phyloP scores from a whole-genome alignment of 37 sponge, comb jelly and placozoan genomes.

The Halisarca cf. caerulea region DNA sequence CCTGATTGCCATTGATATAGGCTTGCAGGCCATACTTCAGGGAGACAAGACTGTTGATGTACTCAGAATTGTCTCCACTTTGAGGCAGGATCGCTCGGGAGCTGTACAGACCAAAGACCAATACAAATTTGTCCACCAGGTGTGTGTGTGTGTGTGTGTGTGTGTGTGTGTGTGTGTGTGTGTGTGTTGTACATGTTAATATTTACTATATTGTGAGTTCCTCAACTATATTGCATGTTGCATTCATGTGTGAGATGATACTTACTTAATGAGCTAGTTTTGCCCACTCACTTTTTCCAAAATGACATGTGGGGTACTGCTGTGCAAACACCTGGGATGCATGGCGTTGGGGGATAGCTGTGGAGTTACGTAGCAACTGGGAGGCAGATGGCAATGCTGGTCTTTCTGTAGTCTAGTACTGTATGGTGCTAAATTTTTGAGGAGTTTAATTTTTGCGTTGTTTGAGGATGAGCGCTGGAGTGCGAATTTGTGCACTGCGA shows the following conservation, averaged over 20 bases:
- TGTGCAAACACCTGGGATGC: no score
- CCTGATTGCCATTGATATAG: constrained; percentile 46
- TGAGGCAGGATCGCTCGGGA: constrained; percentile 44
- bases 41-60: constrained; percentile 45
- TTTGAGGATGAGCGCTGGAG: no score
- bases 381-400: no score
- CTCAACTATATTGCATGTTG: neutral
- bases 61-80: constrained; percentile 38
- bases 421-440: no score
- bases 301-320: no score
- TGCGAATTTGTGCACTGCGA: no score
- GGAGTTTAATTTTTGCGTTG: no score
- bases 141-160: constrained; percentile 33
- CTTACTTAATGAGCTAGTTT: no score
- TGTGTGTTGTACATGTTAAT: constrained; percentile 34
- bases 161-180: constrained; percentile 39
- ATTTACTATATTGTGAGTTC: constrained; percentile 1
- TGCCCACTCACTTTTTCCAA: no score
- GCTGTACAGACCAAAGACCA: constrained; percentile 52
- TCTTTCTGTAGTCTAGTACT: no score
- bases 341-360: no score
- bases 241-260: constrained; percentile 13
- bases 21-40: constrained; percentile 46
- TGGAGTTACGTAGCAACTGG: no score
- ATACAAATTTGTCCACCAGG: constrained; percentile 52